Conservation (phyloP, 2,113 vertebrate genomes). For the Gallinago paraguaiae region DNA sequence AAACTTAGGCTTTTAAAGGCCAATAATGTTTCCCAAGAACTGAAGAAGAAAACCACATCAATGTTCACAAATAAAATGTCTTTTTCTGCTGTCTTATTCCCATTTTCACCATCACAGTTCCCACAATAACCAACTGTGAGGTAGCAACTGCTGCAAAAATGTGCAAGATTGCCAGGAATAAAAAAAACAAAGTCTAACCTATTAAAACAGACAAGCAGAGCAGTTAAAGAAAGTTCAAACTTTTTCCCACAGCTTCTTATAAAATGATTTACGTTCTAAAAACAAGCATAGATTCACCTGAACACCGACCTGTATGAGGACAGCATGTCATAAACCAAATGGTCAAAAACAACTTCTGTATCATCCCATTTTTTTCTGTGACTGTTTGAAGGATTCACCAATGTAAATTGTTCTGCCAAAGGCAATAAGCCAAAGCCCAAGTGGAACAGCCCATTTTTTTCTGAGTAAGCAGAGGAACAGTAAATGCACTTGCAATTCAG, state of each 20-base stretch:
- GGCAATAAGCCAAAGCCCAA: not conserved
- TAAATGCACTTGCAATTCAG: not conserved
- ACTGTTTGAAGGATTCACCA: not conserved
- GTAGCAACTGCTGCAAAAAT: conserved; percentile 35
- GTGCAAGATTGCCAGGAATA: not conserved
- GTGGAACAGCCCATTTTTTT: not conserved
- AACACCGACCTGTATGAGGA: not conserved
- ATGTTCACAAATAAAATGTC: conserved; percentile 2
- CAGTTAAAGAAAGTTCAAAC: not conserved
- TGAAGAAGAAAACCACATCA: not conserved
- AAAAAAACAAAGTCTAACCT: not conserved
- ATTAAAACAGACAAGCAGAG: not conserved
- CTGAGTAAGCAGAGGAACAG: not conserved
- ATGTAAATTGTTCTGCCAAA: not conserved
- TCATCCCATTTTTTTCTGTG: not conserved
- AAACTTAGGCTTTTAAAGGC: conserved; percentile 10
- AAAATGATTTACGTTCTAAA: not conserved
- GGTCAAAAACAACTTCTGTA: not conserved
- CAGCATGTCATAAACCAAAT: not conserved
- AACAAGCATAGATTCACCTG: not conserved
- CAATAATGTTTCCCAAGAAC: not conserved
- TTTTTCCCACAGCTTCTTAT: not conserved
- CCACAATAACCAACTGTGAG: not conserved
- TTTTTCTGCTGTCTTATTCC: conserved; percentile 39
- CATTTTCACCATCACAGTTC: conserved; percentile 15